Conservation (phyloP, 2,888 invertebrate genomes). For the Limnephilus lunatus region DNA sequence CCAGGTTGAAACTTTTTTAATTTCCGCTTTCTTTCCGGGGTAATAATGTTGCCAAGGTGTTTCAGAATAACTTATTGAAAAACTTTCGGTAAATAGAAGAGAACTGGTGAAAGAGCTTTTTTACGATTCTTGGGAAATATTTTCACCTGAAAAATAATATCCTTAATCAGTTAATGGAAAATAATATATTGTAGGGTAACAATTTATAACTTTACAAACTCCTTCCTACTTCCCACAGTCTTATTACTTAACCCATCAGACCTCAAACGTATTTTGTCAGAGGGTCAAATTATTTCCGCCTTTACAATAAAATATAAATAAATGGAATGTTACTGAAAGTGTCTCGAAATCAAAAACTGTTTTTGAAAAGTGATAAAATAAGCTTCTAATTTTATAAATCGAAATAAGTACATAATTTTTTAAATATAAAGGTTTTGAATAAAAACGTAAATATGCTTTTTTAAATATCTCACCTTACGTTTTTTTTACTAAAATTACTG, state of each 20-base stretch:
- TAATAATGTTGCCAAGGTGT: not conserved
- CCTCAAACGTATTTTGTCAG: too few species aligned
- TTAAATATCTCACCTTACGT: too few species aligned
- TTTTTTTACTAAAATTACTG: too few species aligned
- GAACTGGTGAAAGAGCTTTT: not conserved
- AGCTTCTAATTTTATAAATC: too few species aligned
- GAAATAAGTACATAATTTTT: too few species aligned
- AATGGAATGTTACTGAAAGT: too few species aligned
- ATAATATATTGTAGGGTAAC: not conserved
- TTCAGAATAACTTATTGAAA: not conserved
- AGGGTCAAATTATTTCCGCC: too few species aligned
- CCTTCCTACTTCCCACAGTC: not conserved
- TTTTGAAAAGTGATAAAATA: too few species aligned
- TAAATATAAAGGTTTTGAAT: too few species aligned
- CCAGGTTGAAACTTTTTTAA: not conserved
- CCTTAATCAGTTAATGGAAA: not conserved
- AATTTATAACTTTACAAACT: not conserved
- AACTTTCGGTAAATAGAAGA: not conserved
- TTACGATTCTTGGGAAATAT: not conserved
- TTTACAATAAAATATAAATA: too few species aligned
- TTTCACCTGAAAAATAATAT: not conserved
- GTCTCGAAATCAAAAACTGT: too few species aligned
- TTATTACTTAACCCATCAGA: not conserved
- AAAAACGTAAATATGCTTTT: too few species aligned
- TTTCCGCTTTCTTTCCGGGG: not conserved